Evolutionary conservation across 2,797 vertebrate genomes (phyloP), one percentile per base, ranked within the genome.

Genomic region (Nyctalus aviator): DNA sequence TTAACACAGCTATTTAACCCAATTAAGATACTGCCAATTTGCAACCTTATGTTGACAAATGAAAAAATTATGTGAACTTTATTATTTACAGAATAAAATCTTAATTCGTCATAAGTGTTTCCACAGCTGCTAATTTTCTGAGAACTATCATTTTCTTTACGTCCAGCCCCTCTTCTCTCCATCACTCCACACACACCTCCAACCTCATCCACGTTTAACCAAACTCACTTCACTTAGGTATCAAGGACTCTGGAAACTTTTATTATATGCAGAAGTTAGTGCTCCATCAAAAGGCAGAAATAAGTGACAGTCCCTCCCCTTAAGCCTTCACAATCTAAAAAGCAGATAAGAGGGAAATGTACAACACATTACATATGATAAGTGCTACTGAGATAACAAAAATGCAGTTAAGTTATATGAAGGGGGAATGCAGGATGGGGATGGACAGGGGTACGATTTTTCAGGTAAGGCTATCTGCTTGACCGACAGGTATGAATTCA

Each of bases 41-140:
- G 32, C 48, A 83, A 81, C 21, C 57, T 82, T 75, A 75, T 48
- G 72, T 81, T 46, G 59, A 91, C 53, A 91, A 85, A 71, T 91
- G 73, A 90, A 84, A 87, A 86, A 86, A 30, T 35, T 71, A 87
- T 21, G 9, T 83, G 73, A 59, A 94, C 73, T 68, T 93, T 1
- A 46, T 12, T 81, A 95, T 71, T 93, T 92, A 81, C 21, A 85
- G 37, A 94, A 79, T 48, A 93, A 88, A 92, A 93, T 50, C 76
- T 85, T 71, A 86, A 92, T 21, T 92, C 85, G 69, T 71, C 41
- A 71, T 68, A 81, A 79, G 50, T 27, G 20, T 86, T 81, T 93
- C 93, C 41, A 25, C 59, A 94, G 64, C 76, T 85, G 90, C 92
- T 72, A 64, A 78, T 62, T 91, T 44, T 93, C 84, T 8, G 30